These are phyloP conservation scores for Littorina saxatilis DNA, from an alignment of 1,140 invertebrate genomes.

Conservation along the genomic window DNA sequence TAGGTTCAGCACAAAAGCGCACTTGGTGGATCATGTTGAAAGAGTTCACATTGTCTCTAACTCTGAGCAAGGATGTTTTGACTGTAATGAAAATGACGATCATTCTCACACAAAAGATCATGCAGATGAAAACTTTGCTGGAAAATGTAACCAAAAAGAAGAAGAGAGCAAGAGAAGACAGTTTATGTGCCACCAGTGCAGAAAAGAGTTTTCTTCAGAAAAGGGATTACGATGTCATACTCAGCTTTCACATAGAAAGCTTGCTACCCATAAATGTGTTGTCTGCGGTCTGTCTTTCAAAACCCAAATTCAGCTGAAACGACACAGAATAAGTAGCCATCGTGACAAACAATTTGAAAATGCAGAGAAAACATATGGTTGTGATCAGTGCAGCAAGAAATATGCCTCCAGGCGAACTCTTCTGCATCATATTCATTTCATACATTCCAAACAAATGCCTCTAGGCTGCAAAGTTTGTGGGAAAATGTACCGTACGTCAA, in stretches of 20 bases:
- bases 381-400: background rate
- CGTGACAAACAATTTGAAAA: background rate
- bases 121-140: no score
- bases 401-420: no score
- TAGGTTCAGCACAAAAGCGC: background rate
- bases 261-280: no score
- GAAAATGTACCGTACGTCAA: background rate
- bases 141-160: no score
- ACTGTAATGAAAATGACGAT: background rate
- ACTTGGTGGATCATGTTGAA: background rate
- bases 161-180: no score
- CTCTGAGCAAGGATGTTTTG: background rate
- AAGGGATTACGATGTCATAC: no score
- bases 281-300: no score
- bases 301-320: no score
- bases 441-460: background rate
- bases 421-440: background rate
- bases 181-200: no score
- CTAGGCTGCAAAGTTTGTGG: background rate
- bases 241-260: no score
- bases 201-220: no score
- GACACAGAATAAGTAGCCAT: no score
- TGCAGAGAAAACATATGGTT: background rate
- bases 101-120: background rate
- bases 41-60: background rate